Base-by-base conservation (phyloP, 2,113 vertebrate species). In the Vidua macroura region DNA sequence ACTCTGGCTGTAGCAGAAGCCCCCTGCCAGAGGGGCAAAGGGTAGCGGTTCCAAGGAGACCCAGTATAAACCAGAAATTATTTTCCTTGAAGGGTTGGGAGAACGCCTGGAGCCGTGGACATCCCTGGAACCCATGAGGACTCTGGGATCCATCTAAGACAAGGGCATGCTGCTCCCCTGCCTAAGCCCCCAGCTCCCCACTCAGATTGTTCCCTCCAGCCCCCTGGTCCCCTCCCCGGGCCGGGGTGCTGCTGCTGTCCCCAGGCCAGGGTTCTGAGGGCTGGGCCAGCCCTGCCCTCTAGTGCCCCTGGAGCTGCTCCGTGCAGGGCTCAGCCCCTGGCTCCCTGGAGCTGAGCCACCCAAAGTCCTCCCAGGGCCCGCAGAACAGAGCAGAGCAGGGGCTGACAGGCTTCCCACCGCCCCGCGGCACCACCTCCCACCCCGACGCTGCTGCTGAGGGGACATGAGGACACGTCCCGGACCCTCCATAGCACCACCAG, bases 261-360 rank as follows among this genome's bases (percentile, higher is more conserved):
- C 21, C 17, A 4, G 15, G 20, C 75, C 1, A 0, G 30, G 48
- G 63, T 9, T 68, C 69, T 9, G 70, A 70, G 53, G 9, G 0
- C 8, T 11, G 64, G 78, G 44, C 83, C 59, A 53, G 68, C 51
- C 51, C 88, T 92, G 94, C 93, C 91, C 93, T 84, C 94, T 93
- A 89, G 83, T 3, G 86, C 52, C 5, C 0, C 3, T 23, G 56
- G 53, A 48, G 53, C 48, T 2, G 11, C 58, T 43, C 46, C 18
- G 25, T 1, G 62, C 62, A 1, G 48, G 8, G 52, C 58, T 72
- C 43, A 31, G 76, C n/a, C 30, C 33, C 0, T 2, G 27, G 20
- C 35, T 37, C 44, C 22, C 2, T 5, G 17, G 6, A 63, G 20
- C 81, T 15, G 76, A 33, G 83, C 31, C 55, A 1, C 7, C 3